Evolutionary conservation across 2,797 vertebrate genomes (phyloP), one percentile per base, ranked within the genome.

Genomic region (Anniella stebbinsi): DNA sequence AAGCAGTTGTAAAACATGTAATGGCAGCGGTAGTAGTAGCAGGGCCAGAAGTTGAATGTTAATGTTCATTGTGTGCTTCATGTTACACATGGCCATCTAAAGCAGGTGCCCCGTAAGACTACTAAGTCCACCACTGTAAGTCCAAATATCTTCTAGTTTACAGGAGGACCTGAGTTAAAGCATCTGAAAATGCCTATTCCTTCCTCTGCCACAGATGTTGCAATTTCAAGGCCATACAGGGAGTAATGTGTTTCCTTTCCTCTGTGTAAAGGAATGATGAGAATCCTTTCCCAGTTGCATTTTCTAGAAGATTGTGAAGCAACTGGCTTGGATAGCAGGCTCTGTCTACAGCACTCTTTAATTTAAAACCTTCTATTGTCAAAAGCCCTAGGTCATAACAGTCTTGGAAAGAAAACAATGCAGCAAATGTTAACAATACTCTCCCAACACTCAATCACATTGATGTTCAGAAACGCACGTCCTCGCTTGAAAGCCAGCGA

Each of bases 361-460:
- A 73, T 73, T 25, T 90, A 80, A 63, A 86, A 63, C 30, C 38
- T 66, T 21, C 33, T 75, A 51, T 86, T 90, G 77, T 90, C 77
- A 63, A 86, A 72, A 75, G 54, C 17, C 33, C 48, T n/a, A 38
- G 63, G 25, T 51, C 45, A 4, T 80, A 54, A 70, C 48, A 87
- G 67, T 63, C 54, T 72, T 57, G 45, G 45, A 6, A 66, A 73
- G 77, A 81, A 77, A 86, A 66, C 41, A 23, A 2, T 45, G 38
- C 48, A 30, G 25, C n/a, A 81, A 48, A n/a, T 57, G 28, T 30
- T 67, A 66, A 38, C 18, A 8, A 2, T 38, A 45, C 80, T 85
- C 63, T 80, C 51, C 36, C 4, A 21, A 51, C 23, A 25, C 73
- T 89, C 51, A 89, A 12, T 36, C 36, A 51, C 30, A 17, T 77